These are phyloP conservation scores for Aspidiotus rigidus DNA, from an alignment of 2,888 invertebrate species.

Conservation along the genomic window DNA sequence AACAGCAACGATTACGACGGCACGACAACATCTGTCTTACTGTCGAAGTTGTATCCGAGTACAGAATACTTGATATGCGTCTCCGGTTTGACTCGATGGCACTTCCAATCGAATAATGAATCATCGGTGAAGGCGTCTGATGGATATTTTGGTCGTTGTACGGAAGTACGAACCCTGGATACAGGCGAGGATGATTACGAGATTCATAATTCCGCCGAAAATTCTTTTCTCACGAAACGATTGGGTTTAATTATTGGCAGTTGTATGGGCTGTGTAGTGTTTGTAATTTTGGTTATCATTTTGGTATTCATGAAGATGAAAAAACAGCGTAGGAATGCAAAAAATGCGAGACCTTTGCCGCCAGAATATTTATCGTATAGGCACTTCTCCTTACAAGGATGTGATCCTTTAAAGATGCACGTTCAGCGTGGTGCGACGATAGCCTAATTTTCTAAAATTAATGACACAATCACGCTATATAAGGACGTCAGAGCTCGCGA, in stretches of 20 bases:
- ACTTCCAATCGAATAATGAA: conserved; percentile 48
- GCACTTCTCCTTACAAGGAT: conserved; percentile 61
- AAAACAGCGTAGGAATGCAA: conserved; percentile 49
- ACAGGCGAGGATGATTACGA: conserved; percentile 40
- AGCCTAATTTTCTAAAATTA: background rate
- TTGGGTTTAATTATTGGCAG: conserved; percentile 77
- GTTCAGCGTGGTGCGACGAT: conserved; percentile 22
- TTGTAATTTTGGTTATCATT: conserved; percentile 72
- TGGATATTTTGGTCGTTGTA: conserved; percentile 47
- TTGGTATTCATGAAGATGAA: conserved; percentile 69
- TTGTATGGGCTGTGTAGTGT: conserved; percentile 76
- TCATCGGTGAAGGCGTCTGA: conserved; percentile 37
- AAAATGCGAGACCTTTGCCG: conserved; percentile 60
- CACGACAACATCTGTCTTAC: conserved; percentile 60
- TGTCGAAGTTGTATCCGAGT: conserved; percentile 65
- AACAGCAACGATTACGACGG: conserved; percentile 66
- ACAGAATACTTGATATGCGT: conserved; percentile 80
- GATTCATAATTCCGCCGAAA: conserved; percentile 26
- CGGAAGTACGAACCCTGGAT: conserved; percentile 45
- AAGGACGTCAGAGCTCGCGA: background rate
- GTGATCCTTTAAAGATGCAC: conserved; percentile 43
- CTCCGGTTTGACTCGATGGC: conserved; percentile 71
- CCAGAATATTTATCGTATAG: conserved; percentile 74
- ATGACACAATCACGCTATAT: background rate
- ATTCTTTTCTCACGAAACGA: conserved; percentile 65